Base-by-base conservation (phyloP, 2,888 invertebrate species). In the Andrena dorsata region DNA sequence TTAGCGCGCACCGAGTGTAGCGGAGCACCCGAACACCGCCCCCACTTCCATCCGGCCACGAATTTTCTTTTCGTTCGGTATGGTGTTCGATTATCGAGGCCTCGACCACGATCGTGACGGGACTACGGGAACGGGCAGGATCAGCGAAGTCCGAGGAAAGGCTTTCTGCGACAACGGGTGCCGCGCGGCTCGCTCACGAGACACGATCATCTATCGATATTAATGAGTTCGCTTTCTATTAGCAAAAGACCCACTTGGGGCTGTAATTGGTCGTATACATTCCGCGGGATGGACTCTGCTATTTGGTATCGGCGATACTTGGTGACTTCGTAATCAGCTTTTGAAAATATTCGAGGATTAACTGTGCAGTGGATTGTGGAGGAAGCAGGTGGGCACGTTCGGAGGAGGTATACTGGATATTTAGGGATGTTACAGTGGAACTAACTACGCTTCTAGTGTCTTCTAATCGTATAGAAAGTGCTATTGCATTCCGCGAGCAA, bases 61-160 rank as follows among this genome's bases (percentile, higher is more conserved):
- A 92, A 93, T 94, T 94, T 93, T 93, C 93, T 93, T 94, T 94
- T 93, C 94, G 91, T 93, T 93, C 93, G 90, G 92, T 93, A 92
- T 92, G 93, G 93, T 91, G 89, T 93, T 93, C 93, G 93, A 93
- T 93, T 92, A 94, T 93, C 92, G 94, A 93, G 94, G 93, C 90
- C 93, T 93, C 91, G 85, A 6, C 64, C 64, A 13, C 79, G 87
- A 75, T 84, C 93, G 91, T 91, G 93, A 85, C 82, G 73, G 74
- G 93, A 91, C 86, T 92, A 35, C 77, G 58, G 82, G 82, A 92
- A 87, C 56, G 68, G 41, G 61, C 35, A 58, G 72, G 72, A 73
- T 76, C 74, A 20, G 58, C 53, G 35, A 63, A 86, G 80, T 69
- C 28, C 63, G 71, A 68, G 66, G 76, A 84, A 78, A 66, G 75